Evolutionary conservation across 2,888 invertebrate genomes (phyloP).

Genomic region (Phymatocera aterrima): DNA sequence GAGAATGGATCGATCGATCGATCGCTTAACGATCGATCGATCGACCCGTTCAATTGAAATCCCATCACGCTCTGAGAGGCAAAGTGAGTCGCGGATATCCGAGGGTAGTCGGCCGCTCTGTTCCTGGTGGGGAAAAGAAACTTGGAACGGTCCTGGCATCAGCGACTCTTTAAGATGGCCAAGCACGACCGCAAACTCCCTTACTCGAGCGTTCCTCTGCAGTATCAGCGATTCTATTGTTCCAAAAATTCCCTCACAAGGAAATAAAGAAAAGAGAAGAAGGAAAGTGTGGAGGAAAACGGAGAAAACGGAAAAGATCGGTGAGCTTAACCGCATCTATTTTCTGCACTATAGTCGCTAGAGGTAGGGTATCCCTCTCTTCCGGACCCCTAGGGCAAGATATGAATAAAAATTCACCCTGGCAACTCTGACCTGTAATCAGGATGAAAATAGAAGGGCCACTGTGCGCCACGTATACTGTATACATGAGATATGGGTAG

Average conservation of each 20-base stretch:
- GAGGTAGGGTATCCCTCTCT: slow-evolving; percentile 35
- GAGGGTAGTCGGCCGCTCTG: not conserved
- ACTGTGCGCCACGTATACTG: not conserved
- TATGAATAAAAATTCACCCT: slow-evolving; percentile 28
- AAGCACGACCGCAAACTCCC: slow-evolving; percentile 53
- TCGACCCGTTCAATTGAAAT: slow-evolving; percentile 54
- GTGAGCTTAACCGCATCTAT: slow-evolving; percentile 23
- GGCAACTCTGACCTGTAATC: slow-evolving; percentile 15
- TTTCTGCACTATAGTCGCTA: slow-evolving; percentile 7
- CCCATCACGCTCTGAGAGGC: slow-evolving; percentile 49
- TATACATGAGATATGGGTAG: not conserved
- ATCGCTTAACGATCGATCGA: too few species aligned
- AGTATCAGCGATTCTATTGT: slow-evolving; percentile 61
- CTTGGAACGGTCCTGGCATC: slow-evolving; percentile 30
- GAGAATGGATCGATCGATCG: too few species aligned
- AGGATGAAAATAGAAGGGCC: slow-evolving; percentile 15
- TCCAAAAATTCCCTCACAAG: slow-evolving; percentile 55
- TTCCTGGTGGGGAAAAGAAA: too few species aligned
- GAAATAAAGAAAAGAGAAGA: not conserved
- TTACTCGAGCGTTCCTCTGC: slow-evolving; percentile 18
- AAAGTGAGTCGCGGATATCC: not conserved
- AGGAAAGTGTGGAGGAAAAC: not conserved
- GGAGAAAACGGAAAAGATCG: too few species aligned
- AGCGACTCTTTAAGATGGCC: slow-evolving; percentile 52
- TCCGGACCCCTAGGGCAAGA: too few species aligned